Evolutionary conservation across 2,113 vertebrate genomes (phyloP).

Genomic region (Lampris incognitus): DNA sequence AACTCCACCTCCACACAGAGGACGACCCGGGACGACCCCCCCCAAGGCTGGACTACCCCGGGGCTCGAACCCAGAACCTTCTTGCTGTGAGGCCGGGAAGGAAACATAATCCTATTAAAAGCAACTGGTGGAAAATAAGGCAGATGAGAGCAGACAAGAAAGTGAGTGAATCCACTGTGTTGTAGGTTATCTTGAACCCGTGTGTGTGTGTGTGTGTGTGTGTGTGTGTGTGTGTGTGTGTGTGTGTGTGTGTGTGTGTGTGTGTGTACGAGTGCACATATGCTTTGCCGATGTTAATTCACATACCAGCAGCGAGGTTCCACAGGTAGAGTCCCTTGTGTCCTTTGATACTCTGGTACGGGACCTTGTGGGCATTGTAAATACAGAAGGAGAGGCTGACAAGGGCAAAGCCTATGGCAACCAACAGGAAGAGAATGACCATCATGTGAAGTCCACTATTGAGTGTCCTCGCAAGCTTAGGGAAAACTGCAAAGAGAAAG

Average conservation of each 20-base stretch:
- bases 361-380: constrained; percentile 92
- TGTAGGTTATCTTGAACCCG: neutral
- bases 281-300: neutral
- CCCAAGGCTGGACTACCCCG: no score
- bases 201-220: constrained; percentile 9
- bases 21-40: no score
- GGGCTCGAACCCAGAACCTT: no score
- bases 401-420: constrained; percentile 87
- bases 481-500: constrained; percentile 88
- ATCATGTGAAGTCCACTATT: constrained; percentile 89
- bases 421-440: constrained; percentile 90
- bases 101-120: neutral
- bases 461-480: constrained; percentile 89
- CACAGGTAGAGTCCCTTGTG: constrained; percentile 94
- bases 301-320: constrained; percentile 85
- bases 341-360: constrained; percentile 94
- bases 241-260: constrained; percentile 23
- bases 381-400: constrained; percentile 94
- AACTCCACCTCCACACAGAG: no score
- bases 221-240: constrained; percentile 44
- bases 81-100: neutral
- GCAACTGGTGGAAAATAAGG: neutral
- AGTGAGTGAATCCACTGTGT: neutral
- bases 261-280: constrained; percentile 4
- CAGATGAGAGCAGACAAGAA: neutral